A percentile compares a stretch with the other conserved stretches of the same genome.
phyloP scores from a whole-genome alignment of 2,888 invertebrate species.

The Terebella lapidaria region DNA sequence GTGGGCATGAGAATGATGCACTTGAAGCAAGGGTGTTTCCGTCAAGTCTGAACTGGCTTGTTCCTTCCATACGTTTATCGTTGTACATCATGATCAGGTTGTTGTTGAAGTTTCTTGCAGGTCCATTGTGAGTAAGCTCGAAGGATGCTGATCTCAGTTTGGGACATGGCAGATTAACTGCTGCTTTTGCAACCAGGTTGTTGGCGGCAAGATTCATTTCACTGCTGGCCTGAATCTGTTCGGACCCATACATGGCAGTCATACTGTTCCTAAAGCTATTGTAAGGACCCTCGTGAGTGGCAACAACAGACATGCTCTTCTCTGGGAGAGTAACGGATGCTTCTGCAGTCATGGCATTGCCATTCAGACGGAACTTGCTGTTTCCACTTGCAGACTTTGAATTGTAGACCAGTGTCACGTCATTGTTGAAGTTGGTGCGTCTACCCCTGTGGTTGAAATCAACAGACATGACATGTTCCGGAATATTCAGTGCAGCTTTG shows the following conservation, averaged over 20 bases:
- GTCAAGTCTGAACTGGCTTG: slow-evolving; percentile 4
- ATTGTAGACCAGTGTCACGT: background rate
- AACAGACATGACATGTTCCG: background rate
- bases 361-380: background rate
- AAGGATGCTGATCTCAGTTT: background rate
- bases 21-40: slow-evolving; percentile 2
- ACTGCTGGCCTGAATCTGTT: background rate
- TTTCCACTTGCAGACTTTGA: background rate
- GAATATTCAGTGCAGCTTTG: background rate
- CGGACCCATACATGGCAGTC: slow-evolving; percentile 5
- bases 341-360: background rate
- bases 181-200: background rate
- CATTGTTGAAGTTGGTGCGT: slow-evolving; percentile 1
- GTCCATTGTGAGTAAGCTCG: slow-evolving; percentile 9
- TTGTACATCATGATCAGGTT: background rate
- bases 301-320: background rate
- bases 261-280: slow-evolving; percentile 13
- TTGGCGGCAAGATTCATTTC: background rate
- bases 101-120: slow-evolving; percentile 7
- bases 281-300: slow-evolving; percentile 9
- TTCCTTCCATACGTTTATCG: background rate
- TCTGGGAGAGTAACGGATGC: background rate
- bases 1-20: slow-evolving; percentile 6
- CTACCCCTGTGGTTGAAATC: slow-evolving; percentile 5
- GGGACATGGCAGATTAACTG: background rate